A percentile compares a stretch with the other conserved stretches of the same genome.
Conservation (phyloP, 2,797 vertebrate genomes). For the Pteronotus mesoamericanus region DNA sequence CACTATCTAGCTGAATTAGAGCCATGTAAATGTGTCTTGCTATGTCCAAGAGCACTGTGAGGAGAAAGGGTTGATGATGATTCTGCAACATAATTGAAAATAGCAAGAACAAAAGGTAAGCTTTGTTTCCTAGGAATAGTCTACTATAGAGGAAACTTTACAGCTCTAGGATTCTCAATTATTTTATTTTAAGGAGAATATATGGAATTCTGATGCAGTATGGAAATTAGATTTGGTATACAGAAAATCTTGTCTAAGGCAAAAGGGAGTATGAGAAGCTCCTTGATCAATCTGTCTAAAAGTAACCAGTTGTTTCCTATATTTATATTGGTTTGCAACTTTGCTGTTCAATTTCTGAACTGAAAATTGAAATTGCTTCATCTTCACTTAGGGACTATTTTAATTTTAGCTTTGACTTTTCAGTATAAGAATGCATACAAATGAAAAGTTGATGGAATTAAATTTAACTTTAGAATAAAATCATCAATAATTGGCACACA, state of each 20-base stretch:
- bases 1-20: neutral
- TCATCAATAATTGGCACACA: neutral
- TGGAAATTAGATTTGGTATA: neutral
- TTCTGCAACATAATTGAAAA: neutral
- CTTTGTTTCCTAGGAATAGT: neutral
- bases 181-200: neutral
- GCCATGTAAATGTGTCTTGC: neutral
- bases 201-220: neutral
- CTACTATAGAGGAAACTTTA: neutral
- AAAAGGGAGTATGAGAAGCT: neutral
- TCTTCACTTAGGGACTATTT: neutral
- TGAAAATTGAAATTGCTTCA: neutral
- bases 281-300: neutral
- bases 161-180: neutral
- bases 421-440: neutral
- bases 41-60: neutral
- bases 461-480: constrained; percentile 4
- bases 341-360: neutral
- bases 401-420: neutral
- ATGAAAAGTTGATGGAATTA: neutral
- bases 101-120: neutral
- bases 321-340: neutral
- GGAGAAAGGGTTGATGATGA: neutral
- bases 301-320: neutral
- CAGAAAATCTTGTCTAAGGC: neutral